Evolutionary conservation across 2,113 vertebrate species (phyloP).

Genomic region (Hydrolagus affinis): DNA sequence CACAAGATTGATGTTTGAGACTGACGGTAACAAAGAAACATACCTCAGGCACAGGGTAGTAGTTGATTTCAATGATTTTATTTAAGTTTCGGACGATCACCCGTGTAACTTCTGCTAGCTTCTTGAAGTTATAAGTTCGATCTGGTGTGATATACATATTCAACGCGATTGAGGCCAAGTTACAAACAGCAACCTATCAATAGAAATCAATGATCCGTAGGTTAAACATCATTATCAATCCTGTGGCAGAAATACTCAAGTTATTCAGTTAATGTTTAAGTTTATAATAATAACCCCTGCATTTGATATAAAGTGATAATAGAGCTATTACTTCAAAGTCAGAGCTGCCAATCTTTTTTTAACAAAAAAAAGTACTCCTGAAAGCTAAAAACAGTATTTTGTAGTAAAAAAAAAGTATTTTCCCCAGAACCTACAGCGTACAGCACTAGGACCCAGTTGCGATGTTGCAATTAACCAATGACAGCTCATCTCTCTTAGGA

Average conservation of each 20-base stretch:
- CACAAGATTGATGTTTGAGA: not conserved
- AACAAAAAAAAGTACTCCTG: no score
- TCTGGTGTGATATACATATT: conserved; percentile 91
- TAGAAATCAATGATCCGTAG: not conserved
- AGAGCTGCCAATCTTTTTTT: no score
- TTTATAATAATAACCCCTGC: no score
- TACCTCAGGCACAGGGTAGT: conserved; percentile 86
- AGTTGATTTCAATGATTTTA: conserved; percentile 97
- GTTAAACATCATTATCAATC: not conserved
- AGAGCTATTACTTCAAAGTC: no score
- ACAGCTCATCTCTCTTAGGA: no score
- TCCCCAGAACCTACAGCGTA: no score
- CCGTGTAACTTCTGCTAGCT: conserved; percentile 77
- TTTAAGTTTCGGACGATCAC: conserved; percentile 88
- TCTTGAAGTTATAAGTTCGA: conserved; percentile 76
- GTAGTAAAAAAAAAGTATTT: no score
- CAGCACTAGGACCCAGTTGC: no score
- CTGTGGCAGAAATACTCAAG: not conserved
- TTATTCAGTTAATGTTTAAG: no score
- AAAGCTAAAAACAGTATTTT: no score
- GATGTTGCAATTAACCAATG: no score
- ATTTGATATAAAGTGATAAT: no score
- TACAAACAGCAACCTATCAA: conserved; percentile 83
- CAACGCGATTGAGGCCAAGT: conserved; percentile 86
- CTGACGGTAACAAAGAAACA: not conserved